phyloP scores from a whole-genome alignment of 1,140 invertebrate genomes.

The Nebria ingens region DNA sequence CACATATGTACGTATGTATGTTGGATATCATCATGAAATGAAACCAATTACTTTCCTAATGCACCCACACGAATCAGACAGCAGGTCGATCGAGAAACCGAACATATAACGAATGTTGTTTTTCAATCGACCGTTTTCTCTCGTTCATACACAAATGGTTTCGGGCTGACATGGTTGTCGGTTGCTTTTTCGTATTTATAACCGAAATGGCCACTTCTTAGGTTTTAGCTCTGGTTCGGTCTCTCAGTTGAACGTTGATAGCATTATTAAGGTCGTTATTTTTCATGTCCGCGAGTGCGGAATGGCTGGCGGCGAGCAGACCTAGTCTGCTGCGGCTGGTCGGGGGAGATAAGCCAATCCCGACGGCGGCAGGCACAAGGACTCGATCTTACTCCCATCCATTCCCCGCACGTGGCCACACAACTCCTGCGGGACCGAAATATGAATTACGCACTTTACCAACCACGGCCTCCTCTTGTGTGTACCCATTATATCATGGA shows the following conservation, averaged over 20 bases:
- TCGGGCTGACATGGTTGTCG: background rate
- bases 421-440: constrained; percentile 17
- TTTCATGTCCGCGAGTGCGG: constrained; percentile 23
- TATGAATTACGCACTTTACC: constrained; percentile 25
- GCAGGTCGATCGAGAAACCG: no score
- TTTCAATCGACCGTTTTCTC: constrained; percentile 5
- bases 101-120: constrained; percentile 7
- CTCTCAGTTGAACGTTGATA: constrained; percentile 26
- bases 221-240: constrained; percentile 19
- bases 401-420: constrained; percentile 17
- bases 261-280: constrained; percentile 29
- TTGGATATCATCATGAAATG: no score
- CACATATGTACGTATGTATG: no score
- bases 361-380: constrained; percentile 18
- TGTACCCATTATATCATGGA: constrained; percentile 7
- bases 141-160: constrained; percentile 1
- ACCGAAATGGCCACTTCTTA: constrained; percentile 26
- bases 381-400: background rate
- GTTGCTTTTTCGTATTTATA: background rate
- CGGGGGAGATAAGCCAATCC: constrained; percentile 27
- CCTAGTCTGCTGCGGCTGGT: constrained; percentile 23
- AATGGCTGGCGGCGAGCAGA: constrained; percentile 16
- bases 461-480: constrained; percentile 1
- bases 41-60: no score
- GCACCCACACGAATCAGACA: no score